phyloP scores from a whole-genome alignment of 1,140 invertebrate species.

The Sitobion miscanthi region DNA sequence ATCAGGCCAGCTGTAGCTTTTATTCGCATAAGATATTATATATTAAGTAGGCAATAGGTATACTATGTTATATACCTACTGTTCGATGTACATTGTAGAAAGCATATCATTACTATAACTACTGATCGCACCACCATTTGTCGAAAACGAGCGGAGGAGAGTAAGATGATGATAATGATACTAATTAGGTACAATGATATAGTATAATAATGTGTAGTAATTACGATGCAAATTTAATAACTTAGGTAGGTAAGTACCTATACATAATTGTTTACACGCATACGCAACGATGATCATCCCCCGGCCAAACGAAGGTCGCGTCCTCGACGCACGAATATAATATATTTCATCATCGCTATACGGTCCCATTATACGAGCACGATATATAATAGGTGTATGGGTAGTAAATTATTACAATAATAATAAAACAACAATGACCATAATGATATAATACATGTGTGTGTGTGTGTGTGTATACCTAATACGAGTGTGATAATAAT shows the following conservation, averaged over 20 bases:
- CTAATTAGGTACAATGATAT: background rate
- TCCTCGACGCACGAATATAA: background rate
- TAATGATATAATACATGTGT: background rate
- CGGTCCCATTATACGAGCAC: background rate
- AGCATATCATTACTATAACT: background rate
- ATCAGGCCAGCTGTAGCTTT: background rate
- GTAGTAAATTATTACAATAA: constrained; percentile 17
- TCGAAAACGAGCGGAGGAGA: background rate
- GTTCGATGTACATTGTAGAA: background rate
- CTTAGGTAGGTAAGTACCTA: background rate
- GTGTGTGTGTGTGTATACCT: no score
- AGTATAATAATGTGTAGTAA: background rate
- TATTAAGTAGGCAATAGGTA: background rate
- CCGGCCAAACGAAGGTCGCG: background rate
- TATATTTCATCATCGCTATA: background rate
- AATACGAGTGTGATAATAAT: background rate
- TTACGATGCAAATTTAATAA: background rate
- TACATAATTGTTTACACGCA: background rate
- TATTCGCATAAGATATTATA: background rate
- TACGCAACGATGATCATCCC: background rate
- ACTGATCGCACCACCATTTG: background rate
- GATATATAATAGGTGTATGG: background rate
- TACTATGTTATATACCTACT: no score
- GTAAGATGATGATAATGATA: background rate
- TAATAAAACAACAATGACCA: background rate